Base-by-base conservation (phyloP, 1,140 invertebrate species). In the Camponotus vicinus region DNA sequence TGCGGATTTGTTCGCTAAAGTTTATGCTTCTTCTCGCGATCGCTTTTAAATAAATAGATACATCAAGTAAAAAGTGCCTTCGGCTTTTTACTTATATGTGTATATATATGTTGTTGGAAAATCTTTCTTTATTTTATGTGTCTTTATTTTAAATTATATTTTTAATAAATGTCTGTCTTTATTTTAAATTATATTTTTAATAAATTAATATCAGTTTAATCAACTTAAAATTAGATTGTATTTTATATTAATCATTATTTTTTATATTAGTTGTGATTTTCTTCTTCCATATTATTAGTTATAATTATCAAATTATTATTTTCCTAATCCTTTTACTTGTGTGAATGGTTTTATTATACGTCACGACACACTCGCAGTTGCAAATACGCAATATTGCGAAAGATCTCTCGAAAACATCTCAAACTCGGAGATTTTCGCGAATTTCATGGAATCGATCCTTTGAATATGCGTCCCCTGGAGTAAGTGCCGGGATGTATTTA, bases 401-500 rank as follows among this genome's bases (percentile, higher is more conserved):
- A 34, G 61, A 42, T 37, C 18, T 15, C 32, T 18, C 15, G 8
- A 13, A 34, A 71, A 32, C 6, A 55, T 34, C 7, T 8, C 15
- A 32, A 7, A 61, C 3, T 18, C 21, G 21, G 61, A 59, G 15
- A 61, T 64, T 71, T 42, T 8, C 40, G 32, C 45, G 49, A 83
- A 2, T 73, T 73, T 61, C 57, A 79, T 18, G 13, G 13, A 7
- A 91, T 91, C 86, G 89, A 91, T 86, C 61, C 64, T 13, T 32
- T 52, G 76, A 86, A 91, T 91, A 86, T 91, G 73, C 84, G 70
- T 76, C 76, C 27, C 27, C 42, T 45, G 57, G 69, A 80, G 70
- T 80, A 91, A 91, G 84, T 86, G 86, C 78, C 63, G 55, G 4
- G 82, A 78, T n/a, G 85, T 87, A 85, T 89, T 91, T 91, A 91